Percentiles rank a stretch among this genome's conserved stretches.
phyloP scores from a whole-genome alignment of 2,113 vertebrate species.

The Cryptotis parvus region DNA sequence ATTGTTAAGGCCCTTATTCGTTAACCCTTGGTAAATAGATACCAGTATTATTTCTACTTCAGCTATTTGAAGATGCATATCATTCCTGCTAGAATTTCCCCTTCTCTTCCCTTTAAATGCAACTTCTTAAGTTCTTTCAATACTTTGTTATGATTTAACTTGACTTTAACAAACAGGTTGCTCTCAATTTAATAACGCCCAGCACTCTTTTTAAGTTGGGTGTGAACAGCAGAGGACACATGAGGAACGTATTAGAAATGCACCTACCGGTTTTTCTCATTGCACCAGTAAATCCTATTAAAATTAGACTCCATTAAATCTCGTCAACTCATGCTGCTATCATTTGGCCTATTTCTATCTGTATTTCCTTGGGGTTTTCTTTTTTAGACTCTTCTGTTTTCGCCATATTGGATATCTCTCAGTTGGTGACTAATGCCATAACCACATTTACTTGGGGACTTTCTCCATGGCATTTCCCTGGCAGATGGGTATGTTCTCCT shows the following conservation, averaged over 20 bases:
- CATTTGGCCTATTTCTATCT: neutral
- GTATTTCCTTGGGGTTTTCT: neutral
- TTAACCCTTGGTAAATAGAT: neutral
- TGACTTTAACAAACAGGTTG: neutral
- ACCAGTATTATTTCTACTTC: neutral
- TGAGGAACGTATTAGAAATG: too few species aligned
- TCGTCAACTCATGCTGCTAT: neutral
- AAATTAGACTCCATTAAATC: slow-evolving; percentile 23
- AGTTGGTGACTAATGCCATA: neutral
- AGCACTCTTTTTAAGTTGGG: neutral
- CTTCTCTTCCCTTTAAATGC: neutral
- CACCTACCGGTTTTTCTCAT: too few species aligned
- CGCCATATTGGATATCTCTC: neutral
- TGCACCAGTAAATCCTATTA: neutral
- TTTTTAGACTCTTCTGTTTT: neutral
- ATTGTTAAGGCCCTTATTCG: neutral
- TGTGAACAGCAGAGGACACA: neutral
- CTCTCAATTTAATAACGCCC: slow-evolving; percentile 7
- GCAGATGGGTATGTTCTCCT: too few species aligned
- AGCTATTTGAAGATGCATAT: neutral
- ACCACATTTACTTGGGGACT: neutral
- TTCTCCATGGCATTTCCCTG: neutral
- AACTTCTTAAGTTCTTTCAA: slow-evolving; percentile 1
- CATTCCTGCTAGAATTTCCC: neutral
- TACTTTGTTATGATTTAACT: neutral